phyloP scores from a whole-genome alignment of 2,797 vertebrate species.

The Alfaro cultratus region DNA sequence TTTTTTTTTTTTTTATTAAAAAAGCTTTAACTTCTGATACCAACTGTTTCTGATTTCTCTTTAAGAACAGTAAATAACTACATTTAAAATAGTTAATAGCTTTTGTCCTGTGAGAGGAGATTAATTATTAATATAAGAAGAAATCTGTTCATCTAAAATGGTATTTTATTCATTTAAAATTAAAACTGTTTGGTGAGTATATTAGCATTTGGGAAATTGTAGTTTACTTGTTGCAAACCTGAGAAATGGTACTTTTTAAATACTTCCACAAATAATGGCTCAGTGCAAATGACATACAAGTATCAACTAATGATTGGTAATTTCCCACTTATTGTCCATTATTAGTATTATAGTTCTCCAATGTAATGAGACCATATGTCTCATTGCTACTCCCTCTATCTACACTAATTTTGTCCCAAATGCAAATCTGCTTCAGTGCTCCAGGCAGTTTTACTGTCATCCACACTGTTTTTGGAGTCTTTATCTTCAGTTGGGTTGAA shows the following conservation, averaged over 20 bases:
- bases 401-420: conserved; percentile 36
- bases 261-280: neutral
- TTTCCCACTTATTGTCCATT: conserved; percentile 18
- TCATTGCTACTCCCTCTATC: conserved; percentile 26
- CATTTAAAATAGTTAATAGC: neutral
- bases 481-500: conserved; percentile 61
- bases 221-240: neutral
- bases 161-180: neutral
- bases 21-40: neutral
- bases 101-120: neutral
- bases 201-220: too few species aligned
- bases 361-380: conserved; percentile 20
- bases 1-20: too few species aligned
- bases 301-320: conserved; percentile 16
- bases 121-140: neutral
- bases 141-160: neutral
- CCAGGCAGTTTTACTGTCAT: conserved; percentile 44
- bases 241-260: neutral
- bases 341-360: conserved; percentile 13
- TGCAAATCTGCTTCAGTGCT: conserved; percentile 43
- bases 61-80: too few species aligned
- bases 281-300: conserved; percentile 12
- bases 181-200: neutral
- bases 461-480: conserved; percentile 38
- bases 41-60: neutral